A percentile compares a stretch with the other conserved stretches of the same genome.
Conservation (phyloP, 2,888 invertebrate species). For the Iphiclides podalirius region DNA sequence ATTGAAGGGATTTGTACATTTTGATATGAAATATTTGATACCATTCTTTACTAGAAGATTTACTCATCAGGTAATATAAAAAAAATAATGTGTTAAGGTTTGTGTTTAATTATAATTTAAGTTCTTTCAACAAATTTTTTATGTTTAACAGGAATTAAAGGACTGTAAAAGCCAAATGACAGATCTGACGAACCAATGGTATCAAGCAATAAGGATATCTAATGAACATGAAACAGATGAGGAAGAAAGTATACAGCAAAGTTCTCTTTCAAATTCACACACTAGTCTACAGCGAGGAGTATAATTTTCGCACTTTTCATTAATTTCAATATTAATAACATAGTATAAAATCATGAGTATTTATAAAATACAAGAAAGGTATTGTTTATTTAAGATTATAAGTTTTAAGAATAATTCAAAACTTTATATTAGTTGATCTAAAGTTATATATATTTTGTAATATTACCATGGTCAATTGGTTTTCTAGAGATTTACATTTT, state of each 20-base stretch:
- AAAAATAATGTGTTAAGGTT: no score
- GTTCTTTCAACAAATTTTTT: not conserved
- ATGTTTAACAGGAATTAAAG: constrained; percentile 87
- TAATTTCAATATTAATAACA: not conserved
- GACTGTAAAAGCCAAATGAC: constrained; percentile 98
- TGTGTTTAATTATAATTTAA: not conserved
- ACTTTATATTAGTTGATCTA: no score
- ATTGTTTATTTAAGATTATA: no score
- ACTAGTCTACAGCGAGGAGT: constrained; percentile 65
- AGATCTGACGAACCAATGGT: constrained; percentile 97
- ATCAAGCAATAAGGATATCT: constrained; percentile 95
- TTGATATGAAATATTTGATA: constrained; percentile 95
- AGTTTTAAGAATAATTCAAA: no score
- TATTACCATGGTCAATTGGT: no score
- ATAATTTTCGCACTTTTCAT: constrained; percentile 31
- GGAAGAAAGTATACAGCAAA: constrained; percentile 66
- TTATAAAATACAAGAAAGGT: constrained; percentile 12
- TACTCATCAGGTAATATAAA: constrained; percentile 88
- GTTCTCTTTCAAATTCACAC: constrained; percentile 63
- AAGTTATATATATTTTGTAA: no score
- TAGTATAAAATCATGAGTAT: constrained; percentile 17
- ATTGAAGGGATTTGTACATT: constrained; percentile 92
- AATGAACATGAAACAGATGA: constrained; percentile 93
- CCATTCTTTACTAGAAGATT: constrained; percentile 98
- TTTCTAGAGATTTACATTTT: no score